Evolutionary conservation across 2,113 vertebrate genomes (phyloP), one percentile per base, ranked within the genome.

Genomic region (Ceratotherium simum): DNA sequence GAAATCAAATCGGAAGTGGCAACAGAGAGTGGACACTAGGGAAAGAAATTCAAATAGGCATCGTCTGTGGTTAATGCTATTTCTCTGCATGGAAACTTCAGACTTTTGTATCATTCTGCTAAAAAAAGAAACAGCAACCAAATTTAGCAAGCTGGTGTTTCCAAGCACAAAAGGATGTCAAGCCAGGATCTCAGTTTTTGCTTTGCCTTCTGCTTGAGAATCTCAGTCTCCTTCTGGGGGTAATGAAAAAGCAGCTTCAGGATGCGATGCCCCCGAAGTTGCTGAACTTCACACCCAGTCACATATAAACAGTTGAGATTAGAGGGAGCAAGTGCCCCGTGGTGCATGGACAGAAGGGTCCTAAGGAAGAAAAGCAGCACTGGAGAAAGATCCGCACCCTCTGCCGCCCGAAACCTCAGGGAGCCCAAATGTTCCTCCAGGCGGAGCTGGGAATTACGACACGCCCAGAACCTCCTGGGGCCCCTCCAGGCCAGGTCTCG

Each of bases 361-460:
- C 6, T 8, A 18, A 54, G 75, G 29, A 94, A 90, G 56, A 72
- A 94, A 95, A 93, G 9, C n/a, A 84, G 27, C 8, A 9, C 87
- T 39, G 3, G 87, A 65, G 93, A 97, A 97, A 36, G 62, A 85
- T 39, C 31, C 2, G 3, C 75, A 78, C 80, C 56, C 72, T 20
- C 0, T 69, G 27, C 36, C n/a, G 27, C 91, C 17, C 1, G 6
- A 93, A 93, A 93, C 79, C 92, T 91, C 73, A 1, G 60, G 62
- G 82, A 56, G 51, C 75, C 70, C 72, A 90, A 67, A 54, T 54
- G 96, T 80, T 83, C 65, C 76, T 76, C 23, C 78, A 36, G 64
- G 60, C 7, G 6, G 85, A 97, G 48, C 72, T 98, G 87, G 80
- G 60, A 97, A 96, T 97, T 72, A 92, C 85, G 95, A 64, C 94